These are phyloP conservation scores for Chloebia gouldiae DNA, from an alignment of 2,113 vertebrate genomes.

Conservation along the genomic window DNA sequence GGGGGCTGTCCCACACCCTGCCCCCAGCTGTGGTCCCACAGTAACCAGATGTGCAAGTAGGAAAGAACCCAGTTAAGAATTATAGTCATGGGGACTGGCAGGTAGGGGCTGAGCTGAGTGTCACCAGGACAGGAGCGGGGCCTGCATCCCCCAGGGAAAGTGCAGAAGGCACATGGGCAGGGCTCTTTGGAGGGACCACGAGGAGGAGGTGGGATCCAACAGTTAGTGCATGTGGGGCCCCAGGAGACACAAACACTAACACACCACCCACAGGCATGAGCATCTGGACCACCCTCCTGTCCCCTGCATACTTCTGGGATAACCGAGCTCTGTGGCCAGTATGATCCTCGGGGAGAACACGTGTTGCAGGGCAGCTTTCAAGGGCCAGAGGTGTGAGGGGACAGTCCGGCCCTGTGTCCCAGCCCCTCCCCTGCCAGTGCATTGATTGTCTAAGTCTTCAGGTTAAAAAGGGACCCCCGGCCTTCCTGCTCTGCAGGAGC, in stretches of 20 bases:
- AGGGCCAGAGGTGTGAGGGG: neutral
- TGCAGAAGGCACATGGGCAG: constrained; percentile 66
- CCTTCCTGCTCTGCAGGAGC: neutral
- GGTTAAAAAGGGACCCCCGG: neutral
- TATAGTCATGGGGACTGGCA: neutral
- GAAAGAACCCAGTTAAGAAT: constrained; percentile 27
- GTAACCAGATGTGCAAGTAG: constrained; percentile 49
- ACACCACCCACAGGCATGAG: neutral
- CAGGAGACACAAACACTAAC: neutral
- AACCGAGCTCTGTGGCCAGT: neutral
- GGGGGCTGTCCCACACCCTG: neutral
- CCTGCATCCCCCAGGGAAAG: neutral
- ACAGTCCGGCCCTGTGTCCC: neutral
- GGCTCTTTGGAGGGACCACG: constrained; percentile 47
- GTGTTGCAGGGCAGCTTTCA: neutral
- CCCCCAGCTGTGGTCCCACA: constrained; percentile 7
- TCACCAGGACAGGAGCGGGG: neutral
- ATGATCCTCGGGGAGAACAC: neutral
- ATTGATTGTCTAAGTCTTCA: constrained; percentile 61
- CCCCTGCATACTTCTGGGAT: neutral
- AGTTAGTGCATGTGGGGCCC: neutral
- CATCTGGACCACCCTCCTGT: neutral
- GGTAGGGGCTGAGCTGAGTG: neutral
- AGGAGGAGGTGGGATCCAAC: neutral
- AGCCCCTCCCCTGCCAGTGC: constrained; percentile 22